Percentiles rank a stretch among this genome's conserved stretches.
These are phyloP conservation scores for Apis cerana DNA, from an alignment of 1,140 invertebrate genomes.

Conservation along the genomic window DNA sequence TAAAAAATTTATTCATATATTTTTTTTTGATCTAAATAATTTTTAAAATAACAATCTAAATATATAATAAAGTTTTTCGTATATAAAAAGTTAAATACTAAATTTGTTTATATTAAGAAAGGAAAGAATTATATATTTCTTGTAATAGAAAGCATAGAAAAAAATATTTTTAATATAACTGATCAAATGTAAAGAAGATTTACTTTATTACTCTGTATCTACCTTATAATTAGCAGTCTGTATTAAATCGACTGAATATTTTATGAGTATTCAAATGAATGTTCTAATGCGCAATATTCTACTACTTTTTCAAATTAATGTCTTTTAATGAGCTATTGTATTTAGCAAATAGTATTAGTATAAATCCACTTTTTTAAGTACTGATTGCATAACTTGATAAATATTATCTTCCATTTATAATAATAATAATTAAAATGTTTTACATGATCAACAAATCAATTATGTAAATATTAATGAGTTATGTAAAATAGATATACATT, in stretches of 20 bases:
- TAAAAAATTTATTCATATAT: not conserved
- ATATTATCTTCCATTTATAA: not conserved
- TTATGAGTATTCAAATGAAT: not conserved
- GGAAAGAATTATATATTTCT: not conserved
- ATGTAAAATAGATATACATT: not conserved
- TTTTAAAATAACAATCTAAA: not conserved
- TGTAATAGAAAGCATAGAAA: not conserved
- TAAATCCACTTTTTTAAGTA: slow-evolving; percentile 25
- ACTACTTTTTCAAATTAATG: slow-evolving; percentile 15
- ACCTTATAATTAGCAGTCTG: slow-evolving; percentile 20
- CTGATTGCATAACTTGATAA: slow-evolving; percentile 36
- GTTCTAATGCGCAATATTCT: not conserved
- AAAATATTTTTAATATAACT: slow-evolving; percentile 13
- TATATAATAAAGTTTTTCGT: not conserved
- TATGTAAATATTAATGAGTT: not conserved
- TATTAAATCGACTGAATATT: slow-evolving; percentile 25
- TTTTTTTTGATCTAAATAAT: not conserved
- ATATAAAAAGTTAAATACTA: not conserved
- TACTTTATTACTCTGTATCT: not conserved
- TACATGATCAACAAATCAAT: slow-evolving; percentile 7
- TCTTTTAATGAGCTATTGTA: slow-evolving; percentile 9
- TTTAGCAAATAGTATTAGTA: slow-evolving; percentile 3
- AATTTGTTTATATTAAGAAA: not conserved
- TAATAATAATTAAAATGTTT: not conserved
- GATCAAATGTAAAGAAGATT: slow-evolving; percentile 2